These are phyloP conservation scores for Pandemis heparana DNA, from an alignment of 2,888 invertebrate genomes.

Conservation along the genomic window DNA sequence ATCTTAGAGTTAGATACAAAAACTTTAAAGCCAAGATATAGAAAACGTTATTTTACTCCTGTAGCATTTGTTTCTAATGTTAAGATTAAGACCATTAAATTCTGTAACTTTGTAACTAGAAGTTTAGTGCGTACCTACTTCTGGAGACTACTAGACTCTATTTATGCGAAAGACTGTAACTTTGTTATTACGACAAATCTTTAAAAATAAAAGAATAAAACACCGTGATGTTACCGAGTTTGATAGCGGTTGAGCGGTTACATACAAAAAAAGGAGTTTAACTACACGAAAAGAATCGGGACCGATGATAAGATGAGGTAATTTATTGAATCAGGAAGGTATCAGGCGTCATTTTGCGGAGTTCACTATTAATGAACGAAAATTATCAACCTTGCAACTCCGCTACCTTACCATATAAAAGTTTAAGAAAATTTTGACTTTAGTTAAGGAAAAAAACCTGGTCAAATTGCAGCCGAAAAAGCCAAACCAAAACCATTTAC, in stretches of 20 bases:
- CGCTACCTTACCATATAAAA: no score
- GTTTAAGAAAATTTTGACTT: no score
- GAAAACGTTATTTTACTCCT: constrained; percentile 22
- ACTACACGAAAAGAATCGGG: no score
- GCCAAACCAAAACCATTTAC: no score
- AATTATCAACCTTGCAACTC: no score
- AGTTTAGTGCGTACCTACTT: not conserved
- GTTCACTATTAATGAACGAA: no score
- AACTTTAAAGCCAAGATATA: constrained; percentile 17
- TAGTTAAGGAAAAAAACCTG: not conserved
- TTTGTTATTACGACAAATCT: not conserved
- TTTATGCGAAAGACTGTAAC: not conserved
- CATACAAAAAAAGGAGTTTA: no score
- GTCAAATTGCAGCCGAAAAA: not conserved
- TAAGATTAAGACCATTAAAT: constrained; percentile 1
- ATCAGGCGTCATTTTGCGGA: no score
- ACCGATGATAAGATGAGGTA: no score
- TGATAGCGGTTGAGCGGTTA: no score
- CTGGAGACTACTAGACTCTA: not conserved
- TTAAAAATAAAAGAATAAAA: not conserved
- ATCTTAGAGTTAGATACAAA: constrained; percentile 22
- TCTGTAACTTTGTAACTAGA: not conserved
- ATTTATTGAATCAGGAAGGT: no score
- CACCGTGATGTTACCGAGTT: no score
- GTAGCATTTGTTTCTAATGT: constrained; percentile 17